Conservation (phyloP, 2,888 invertebrate genomes). For the Crocallis elinguaria region DNA sequence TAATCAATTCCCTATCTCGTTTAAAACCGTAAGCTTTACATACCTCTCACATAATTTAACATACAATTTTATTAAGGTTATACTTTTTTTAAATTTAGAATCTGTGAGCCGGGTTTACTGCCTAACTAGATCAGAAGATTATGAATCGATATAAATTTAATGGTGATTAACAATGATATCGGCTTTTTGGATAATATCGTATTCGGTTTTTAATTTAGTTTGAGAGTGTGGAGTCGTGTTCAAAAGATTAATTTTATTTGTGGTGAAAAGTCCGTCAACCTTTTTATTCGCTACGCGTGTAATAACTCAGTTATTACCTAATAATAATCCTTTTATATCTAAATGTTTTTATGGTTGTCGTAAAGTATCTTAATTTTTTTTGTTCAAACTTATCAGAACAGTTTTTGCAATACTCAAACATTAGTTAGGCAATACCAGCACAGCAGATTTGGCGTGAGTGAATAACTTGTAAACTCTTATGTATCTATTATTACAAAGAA, state of each 20-base stretch:
- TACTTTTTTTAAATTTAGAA: slow-evolving; percentile 35
- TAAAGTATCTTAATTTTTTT: no score
- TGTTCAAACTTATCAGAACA: no score
- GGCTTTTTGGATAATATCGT: slow-evolving; percentile 61
- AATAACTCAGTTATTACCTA: no score
- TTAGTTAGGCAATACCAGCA: no score
- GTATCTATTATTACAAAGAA: no score
- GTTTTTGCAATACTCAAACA: no score
- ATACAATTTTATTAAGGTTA: slow-evolving; percentile 31
- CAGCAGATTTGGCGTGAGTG: no score
- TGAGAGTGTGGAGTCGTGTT: slow-evolving; percentile 31
- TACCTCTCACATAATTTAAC: slow-evolving; percentile 25
- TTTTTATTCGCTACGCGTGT: no score
- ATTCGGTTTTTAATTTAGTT: slow-evolving; percentile 38
- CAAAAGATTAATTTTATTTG: background rate
- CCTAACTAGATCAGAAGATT: slow-evolving; percentile 69
- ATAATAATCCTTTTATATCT: no score
- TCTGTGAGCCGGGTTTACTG: slow-evolving; percentile 47
- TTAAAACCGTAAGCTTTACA: slow-evolving; percentile 8
- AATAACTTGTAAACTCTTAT: no score
- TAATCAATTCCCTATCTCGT: slow-evolving; percentile 3
- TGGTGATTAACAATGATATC: slow-evolving; percentile 80
- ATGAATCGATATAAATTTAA: slow-evolving; percentile 77
- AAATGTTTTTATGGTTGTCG: no score
- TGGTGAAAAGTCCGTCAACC: no score